Base-by-base conservation (phyloP, 92 coral and sea anemone species). In the Heteractis magnifica region DNA sequence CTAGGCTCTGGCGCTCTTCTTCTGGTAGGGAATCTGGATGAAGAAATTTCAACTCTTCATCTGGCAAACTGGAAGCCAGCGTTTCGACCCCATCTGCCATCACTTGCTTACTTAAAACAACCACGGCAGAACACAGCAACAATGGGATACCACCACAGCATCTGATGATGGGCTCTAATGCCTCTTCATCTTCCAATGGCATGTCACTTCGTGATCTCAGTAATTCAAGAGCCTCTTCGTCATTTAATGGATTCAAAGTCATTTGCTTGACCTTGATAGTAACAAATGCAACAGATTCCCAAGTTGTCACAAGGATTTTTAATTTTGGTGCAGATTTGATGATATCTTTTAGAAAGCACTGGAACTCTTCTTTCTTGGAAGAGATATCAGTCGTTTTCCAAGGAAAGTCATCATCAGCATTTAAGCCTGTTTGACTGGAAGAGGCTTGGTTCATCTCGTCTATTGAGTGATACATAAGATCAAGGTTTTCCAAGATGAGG, bases 61-160 rank as follows among this genome's bases (percentile, higher is more conserved):
- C 75, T 10, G 87, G 85, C 0, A 88, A 75, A 20, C 74, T 84
- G 9, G 78, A 56, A n/a, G 79, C 21, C 8, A 83, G 26, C 8
- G 4, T 44, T 13, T 50, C 0, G 15, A 79, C 79, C 60, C 71
- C 81, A n/a, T 72, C 82, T 59, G 71, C n/a, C 8, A 79, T n/a
- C 8, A 83, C 83, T 19, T 76, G 49, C 34, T 72, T 58, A 20
- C 44, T 52, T 18, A 87, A 44, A 13, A 60, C 52, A 9, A 68
- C 84, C 78, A 72, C 80, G 18, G 80, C 82, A 75, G 77, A 34
- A 56, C 86, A 84, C 6, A 88, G 19, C 10, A 79, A 77, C 71
- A 83, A 65, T 4, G 91, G 91, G 62, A 77, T 78, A 12, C 86
- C 91, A 56, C 65, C 77, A 62, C 91, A 88, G 52, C 77, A 76